Conservation (phyloP, 2,888 invertebrate genomes). For the Drosophila kanekoi region DNA sequence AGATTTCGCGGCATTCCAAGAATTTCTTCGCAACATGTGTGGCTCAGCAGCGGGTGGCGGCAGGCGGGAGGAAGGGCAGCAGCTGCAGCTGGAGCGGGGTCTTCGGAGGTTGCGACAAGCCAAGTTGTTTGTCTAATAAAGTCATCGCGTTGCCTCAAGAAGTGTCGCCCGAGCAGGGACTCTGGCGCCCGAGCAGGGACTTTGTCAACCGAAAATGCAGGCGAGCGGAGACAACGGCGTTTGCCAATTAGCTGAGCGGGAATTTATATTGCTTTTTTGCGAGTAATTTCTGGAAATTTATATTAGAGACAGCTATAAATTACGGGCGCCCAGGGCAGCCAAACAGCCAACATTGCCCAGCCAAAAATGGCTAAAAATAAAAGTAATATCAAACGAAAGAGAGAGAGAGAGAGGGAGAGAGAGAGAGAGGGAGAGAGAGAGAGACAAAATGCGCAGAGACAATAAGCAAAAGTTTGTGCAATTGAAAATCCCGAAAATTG, state of each 20-base stretch:
- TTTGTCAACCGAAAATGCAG: not conserved
- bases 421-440: no score
- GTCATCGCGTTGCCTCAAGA: conserved; percentile 51
- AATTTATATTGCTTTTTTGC: conserved; percentile 76
- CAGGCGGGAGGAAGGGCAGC: not conserved
- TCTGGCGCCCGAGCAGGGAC: conserved; percentile 7
- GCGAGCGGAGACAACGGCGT: conserved; percentile 3
- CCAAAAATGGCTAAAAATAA: conserved; percentile 18
- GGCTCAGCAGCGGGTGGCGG: conserved; percentile 8
- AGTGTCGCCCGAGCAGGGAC: conserved; percentile 13
- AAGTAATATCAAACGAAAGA: conserved; percentile 11
- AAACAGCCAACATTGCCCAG: no score
- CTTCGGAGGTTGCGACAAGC: conserved; percentile 8
- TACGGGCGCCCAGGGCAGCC: conserved; percentile 44
- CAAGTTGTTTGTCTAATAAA: conserved; percentile 61
- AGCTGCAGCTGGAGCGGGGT: not conserved
- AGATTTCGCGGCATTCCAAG: conserved; percentile 67
- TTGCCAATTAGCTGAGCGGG: conserved; percentile 73
- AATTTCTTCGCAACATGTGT: conserved; percentile 65
- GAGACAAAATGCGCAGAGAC: conserved; percentile 30
- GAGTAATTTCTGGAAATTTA: conserved; percentile 74
- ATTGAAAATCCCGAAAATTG: conserved; percentile 50
- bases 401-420: no score
- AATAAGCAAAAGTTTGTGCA: conserved; percentile 63
- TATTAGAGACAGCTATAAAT: conserved; percentile 71